phyloP scores from a whole-genome alignment of 1,140 invertebrate genomes.

The Bombus waltoni region DNA sequence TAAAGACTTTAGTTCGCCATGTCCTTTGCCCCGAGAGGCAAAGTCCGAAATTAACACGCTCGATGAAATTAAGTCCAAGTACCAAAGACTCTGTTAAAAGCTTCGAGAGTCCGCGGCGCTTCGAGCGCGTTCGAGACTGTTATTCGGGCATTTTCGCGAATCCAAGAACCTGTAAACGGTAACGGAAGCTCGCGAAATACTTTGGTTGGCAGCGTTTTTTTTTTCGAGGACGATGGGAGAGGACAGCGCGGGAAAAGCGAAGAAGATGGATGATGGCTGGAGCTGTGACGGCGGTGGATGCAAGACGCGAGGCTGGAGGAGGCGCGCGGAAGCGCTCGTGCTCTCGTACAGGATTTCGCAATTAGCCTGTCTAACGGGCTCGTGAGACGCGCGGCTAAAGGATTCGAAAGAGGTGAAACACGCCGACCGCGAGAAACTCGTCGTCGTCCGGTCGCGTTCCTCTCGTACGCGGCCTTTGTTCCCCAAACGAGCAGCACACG shows the following conservation, averaged over 20 bases:
- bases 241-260: neutral
- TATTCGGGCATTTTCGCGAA: neutral
- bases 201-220: neutral
- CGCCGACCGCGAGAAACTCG: neutral
- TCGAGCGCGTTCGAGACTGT: neutral
- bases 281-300: neutral
- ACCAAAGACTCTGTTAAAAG: no score
- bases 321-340: neutral
- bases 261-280: constrained; percentile 29
- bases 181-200: neutral
- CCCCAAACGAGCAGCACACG: neutral
- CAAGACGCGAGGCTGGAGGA: neutral
- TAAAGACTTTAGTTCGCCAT: neutral
- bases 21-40: neutral
- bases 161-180: neutral
- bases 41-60: neutral
- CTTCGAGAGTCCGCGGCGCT: no score
- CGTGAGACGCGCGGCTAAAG: constrained; percentile 28
- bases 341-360: constrained; percentile 51
- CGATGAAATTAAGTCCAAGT: neutral
- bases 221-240: neutral
- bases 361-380: constrained; percentile 36
- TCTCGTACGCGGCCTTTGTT: no score
- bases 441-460: neutral
- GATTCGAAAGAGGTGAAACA: neutral